Base-by-base conservation (phyloP, 1,140 invertebrate genomes). In the Zaprionus camerounensis region DNA sequence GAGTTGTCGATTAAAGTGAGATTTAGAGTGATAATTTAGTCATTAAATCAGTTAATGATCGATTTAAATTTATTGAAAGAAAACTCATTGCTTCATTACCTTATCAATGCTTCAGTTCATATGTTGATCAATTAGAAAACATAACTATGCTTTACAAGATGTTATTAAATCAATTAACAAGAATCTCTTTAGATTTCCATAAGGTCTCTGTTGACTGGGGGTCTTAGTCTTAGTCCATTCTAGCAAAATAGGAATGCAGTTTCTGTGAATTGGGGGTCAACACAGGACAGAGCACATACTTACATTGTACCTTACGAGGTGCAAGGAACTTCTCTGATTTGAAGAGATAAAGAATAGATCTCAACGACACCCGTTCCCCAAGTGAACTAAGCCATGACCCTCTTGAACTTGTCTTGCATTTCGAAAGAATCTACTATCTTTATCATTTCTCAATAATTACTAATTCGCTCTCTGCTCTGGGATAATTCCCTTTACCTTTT, bases 391-490 rank as follows among this genome's bases (percentile, higher is more conserved):
- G 15, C n/a, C n/a, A 0, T 34, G n/a, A 17, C n/a, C 7, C 3
- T 1, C 7, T 17, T 17, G 7, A 17, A 17, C 41, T 46, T 17
- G 5, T 17, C n/a, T 34, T 3, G 41, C 41, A 46, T 15, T 44
- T 44, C 15, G 0, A 44, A 41, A 44, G 0, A 44, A 17, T 6
- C 15, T 44, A n/a, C 15, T 44, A 15, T 44, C n/a, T 44, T 7
- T 44, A 44, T 46, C 6, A 46, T 9, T 46, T 20, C 17, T 36
- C 17, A 34, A 36, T 38, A 34, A 58, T 36, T 36, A 58, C 56
- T 58, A 58, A 58, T 58, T 20, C 38, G 34, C 36, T 11, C 28
- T 58, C 17, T 58, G 20, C 34, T 58, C 20, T 58, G 36, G 24
- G 41, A 22, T n/a, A 44, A 11, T 61, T 34, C 31, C 31, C 31